phyloP scores from a whole-genome alignment of 2,888 invertebrate genomes.

The Agonopterix subpropinquella region DNA sequence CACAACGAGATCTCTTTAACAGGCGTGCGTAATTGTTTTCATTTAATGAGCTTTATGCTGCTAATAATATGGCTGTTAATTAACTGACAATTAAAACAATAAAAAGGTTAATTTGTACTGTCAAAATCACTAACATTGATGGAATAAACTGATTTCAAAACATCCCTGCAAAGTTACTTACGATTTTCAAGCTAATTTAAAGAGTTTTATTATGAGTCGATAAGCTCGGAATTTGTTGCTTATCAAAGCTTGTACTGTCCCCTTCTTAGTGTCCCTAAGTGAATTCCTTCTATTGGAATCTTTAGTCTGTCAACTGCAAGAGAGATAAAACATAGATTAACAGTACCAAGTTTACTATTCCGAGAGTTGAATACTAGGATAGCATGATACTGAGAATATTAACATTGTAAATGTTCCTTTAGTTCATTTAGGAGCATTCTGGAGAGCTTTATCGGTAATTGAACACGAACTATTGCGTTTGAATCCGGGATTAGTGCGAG shows the following conservation, averaged over 20 bases:
- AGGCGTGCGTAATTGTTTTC: conserved; percentile 35
- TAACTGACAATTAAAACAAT: conserved; percentile 2
- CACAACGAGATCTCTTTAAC: conserved; percentile 38
- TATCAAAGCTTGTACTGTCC: too few species aligned
- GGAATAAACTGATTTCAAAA: too few species aligned
- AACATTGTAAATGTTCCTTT: conserved; percentile 39
- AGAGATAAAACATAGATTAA: conserved; percentile 15
- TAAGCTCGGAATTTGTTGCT: too few species aligned
- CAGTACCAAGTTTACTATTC: conserved; percentile 1
- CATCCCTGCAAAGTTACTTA: too few species aligned
- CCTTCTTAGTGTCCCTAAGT: not conserved
- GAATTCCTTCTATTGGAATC: not conserved
- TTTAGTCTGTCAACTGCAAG: conserved; percentile 1
- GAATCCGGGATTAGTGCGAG: conserved; percentile 45
- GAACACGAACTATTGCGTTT: conserved; percentile 52
- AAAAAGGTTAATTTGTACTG: too few species aligned
- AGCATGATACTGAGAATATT: conserved; percentile 21
- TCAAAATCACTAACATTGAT: too few species aligned
- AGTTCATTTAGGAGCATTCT: conserved; percentile 41
- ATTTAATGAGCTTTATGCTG: conserved; percentile 40
- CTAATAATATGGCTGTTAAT: conserved; percentile 22
- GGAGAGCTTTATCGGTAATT: conserved; percentile 53
- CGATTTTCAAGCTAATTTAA: too few species aligned
- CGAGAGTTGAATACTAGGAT: not conserved
- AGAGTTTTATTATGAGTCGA: too few species aligned